phyloP scores from a whole-genome alignment of 2,113 vertebrate genomes.

The Menura novaehollandiae region DNA sequence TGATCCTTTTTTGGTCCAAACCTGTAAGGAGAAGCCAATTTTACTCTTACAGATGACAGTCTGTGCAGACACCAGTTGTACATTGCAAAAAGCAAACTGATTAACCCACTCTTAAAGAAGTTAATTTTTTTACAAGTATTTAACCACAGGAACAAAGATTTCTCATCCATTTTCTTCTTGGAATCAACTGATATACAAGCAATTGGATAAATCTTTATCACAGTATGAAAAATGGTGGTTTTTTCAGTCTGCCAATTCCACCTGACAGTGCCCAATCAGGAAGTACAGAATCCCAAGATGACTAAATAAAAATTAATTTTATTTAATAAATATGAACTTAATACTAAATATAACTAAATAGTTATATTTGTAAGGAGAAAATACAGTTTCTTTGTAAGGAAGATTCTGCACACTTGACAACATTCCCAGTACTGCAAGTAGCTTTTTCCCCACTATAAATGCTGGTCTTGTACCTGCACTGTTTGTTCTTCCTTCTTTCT shows the following conservation, averaged over 20 bases:
- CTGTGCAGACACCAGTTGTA: neutral
- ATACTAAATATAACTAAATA: neutral
- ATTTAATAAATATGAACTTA: neutral
- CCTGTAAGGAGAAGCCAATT: constrained; percentile 70
- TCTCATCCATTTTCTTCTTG: neutral
- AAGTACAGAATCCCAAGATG: neutral
- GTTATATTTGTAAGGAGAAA: neutral
- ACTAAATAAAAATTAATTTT: neutral
- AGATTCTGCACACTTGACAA: neutral
- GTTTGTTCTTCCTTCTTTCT: constrained; percentile 97
- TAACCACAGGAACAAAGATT: neutral
- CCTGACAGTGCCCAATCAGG: neutral
- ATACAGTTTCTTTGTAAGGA: neutral
- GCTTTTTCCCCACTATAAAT: neutral
- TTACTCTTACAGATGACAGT: neutral
- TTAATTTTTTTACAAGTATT: neutral
- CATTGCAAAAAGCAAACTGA: neutral
- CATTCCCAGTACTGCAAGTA: neutral
- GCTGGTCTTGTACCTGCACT: constrained; percentile 79
- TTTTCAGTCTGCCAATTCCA: neutral
- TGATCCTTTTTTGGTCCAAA: constrained; percentile 92
- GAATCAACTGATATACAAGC: neutral
- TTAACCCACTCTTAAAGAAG: neutral
- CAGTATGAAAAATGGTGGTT: neutral
- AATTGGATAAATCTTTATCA: neutral